These are phyloP conservation scores for Calyptomena viridis DNA, from an alignment of 2,113 vertebrate species.

Conservation along the genomic window DNA sequence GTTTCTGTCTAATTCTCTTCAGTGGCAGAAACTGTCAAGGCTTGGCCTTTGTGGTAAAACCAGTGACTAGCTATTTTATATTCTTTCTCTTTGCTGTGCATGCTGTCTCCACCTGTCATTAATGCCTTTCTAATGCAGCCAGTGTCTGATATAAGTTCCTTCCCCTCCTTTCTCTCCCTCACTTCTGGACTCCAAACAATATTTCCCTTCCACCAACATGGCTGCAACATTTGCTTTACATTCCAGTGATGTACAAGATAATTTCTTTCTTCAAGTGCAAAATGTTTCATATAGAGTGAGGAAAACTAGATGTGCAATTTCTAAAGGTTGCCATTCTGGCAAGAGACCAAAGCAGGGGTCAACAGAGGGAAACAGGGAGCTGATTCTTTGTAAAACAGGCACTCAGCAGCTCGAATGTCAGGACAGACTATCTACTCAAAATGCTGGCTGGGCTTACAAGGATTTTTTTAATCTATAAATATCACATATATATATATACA, in stretches of 20 bases:
- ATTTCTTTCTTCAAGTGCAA: neutral
- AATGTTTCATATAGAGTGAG: neutral
- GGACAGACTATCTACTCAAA: neutral
- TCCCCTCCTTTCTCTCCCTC: neutral
- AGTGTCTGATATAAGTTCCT: neutral
- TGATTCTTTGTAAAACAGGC: neutral
- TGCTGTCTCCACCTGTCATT: constrained; percentile 49
- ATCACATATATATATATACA: neutral
- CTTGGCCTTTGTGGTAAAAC: constrained; percentile 49
- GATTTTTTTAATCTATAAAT: neutral
- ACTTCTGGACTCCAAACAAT: neutral
- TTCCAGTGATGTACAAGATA: neutral
- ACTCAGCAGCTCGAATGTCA: neutral
- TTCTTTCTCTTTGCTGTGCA: constrained; percentile 33
- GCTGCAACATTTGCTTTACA: neutral
- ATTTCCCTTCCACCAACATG: neutral
- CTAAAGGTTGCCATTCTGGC: neutral
- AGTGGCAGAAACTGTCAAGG: constrained; percentile 48
- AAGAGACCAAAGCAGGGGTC: neutral
- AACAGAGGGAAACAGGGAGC: accelerated
- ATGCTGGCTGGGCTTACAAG: neutral
- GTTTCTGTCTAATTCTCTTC: constrained; percentile 61
- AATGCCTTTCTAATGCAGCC: neutral
- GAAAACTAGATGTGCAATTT: neutral
- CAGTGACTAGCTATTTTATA: constrained; percentile 53